Conservation (phyloP, 2,797 vertebrate species). For the Graptemys geographica region DNA sequence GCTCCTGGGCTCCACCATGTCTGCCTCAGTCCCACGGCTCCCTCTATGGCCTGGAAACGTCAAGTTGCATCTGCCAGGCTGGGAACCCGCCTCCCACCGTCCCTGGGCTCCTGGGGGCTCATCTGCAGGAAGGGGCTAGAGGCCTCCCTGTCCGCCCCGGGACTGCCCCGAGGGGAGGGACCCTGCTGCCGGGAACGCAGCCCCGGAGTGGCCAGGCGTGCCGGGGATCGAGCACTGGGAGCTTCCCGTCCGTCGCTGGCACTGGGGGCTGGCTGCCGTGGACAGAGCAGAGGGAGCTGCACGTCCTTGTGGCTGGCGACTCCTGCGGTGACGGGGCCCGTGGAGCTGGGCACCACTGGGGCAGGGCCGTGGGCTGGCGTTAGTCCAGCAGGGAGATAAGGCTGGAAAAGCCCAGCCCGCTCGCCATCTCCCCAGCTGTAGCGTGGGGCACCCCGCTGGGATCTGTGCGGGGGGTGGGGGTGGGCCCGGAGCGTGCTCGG, state of each 20-base stretch:
- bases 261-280: too few relatives aligned
- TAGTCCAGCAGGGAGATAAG: too few relatives aligned
- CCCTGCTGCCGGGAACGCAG: too few relatives aligned
- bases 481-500: too few relatives aligned
- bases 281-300: too few relatives aligned
- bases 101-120: background rate
- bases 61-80: slow-evolving; percentile 26
- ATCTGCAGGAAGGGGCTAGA: background rate
- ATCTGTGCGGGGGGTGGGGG: too few relatives aligned
- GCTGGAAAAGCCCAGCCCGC: too few relatives aligned
- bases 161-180: background rate
- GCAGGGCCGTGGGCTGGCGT: background rate
- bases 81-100: background rate
- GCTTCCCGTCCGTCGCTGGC: background rate
- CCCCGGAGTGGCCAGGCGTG: background rate
- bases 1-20: background rate
- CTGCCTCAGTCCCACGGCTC: slow-evolving; percentile 45
- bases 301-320: too few relatives aligned
- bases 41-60: slow-evolving; percentile 61
- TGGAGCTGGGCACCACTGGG: background rate
- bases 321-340: too few relatives aligned
- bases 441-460: too few relatives aligned
- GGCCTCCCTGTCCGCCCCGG: background rate
- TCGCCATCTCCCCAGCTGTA: background rate
- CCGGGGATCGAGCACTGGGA: background rate